Evolutionary conservation across 2,888 invertebrate genomes (phyloP), one percentile per base, ranked within the genome.

Genomic region (Cryptus armator): DNA sequence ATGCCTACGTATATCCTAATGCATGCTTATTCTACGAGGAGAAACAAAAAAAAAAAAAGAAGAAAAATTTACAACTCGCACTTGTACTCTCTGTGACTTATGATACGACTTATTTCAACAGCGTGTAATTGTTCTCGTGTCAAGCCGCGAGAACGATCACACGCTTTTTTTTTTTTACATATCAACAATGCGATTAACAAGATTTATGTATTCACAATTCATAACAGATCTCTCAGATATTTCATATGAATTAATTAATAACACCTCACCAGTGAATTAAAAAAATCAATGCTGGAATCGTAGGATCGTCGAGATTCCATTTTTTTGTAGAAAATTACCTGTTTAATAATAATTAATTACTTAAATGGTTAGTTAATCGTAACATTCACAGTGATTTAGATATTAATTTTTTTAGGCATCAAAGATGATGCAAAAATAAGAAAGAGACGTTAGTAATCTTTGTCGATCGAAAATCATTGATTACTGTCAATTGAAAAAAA

Each of bases 41-140:
- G 24, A 29, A 32, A 72, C 32, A 51, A 64, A n/a, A 43, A 4
- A 48, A 37, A n/a, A 64, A 48, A 66, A 78, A n/a, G 72, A 66
- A 78, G 72, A 64, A 53, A 46, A 46, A 16, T 70, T n/a, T 51
- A 75, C 75, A 64, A 24, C 75, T 5, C 32, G 29, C 44, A 43
- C 82, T 77, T 62, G 37, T 70, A 66, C 79, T 14, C 62, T 75
- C 62, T 43, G 51, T 53, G 51, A 78, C 74, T 83, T 37, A 46
- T 62, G 37, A 75, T 80, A 79, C 70, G 75, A 75, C 64, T 75
- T 79, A 37, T 71, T 71, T 71, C 78, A 70, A 56, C 70, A 59
- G 75, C 79, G 83, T 75, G 64, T 79, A 79, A 79, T 79, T 75
- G 79, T 83, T 75, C 74, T 79, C 83, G 70, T 64, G 53, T 46